A percentile compares a stretch with the other conserved stretches of the same genome.
Evolutionary conservation across 2,113 vertebrate genomes (phyloP).

Genomic region (Colius striatus): DNA sequence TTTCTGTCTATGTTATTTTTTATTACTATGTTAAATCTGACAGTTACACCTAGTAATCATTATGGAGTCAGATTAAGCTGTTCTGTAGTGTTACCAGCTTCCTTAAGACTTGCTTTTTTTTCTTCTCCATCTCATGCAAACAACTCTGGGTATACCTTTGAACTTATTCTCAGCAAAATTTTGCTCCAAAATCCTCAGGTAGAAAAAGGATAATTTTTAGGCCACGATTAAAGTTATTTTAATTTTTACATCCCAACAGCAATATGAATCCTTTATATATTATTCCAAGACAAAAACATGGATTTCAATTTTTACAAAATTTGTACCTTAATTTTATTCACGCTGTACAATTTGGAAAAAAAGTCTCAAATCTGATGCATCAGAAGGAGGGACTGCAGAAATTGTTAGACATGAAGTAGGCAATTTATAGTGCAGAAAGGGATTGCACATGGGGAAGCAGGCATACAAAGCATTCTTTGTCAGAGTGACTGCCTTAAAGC

Average conservation of each 20-base stretch:
- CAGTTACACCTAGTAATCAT: not conserved
- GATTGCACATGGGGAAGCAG: slow-evolving; percentile 8
- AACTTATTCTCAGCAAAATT: not conserved
- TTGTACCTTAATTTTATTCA: not conserved
- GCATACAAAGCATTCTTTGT: slow-evolving; percentile 36
- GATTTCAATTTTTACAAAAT: not conserved
- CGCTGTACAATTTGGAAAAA: not conserved
- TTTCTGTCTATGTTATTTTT: slow-evolving; percentile 8
- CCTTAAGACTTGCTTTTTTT: not conserved
- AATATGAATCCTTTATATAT: not conserved
- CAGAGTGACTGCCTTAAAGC: not conserved
- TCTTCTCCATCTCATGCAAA: not conserved
- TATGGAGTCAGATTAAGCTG: not conserved
- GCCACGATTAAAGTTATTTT: not conserved
- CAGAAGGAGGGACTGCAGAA: not conserved
- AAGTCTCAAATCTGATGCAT: not conserved
- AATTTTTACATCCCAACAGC: not conserved
- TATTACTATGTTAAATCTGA: slow-evolving; percentile 28
- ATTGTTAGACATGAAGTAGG: not conserved
- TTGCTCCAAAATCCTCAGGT: not conserved
- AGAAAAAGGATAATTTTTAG: not conserved
- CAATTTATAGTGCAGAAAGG: slow-evolving; percentile 21
- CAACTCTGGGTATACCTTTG: not conserved
- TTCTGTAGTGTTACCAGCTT: not conserved
- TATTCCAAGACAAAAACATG: not conserved